These are phyloP conservation scores for Crenuchus spilurus DNA, from an alignment of 2,797 vertebrate species.

Conservation along the genomic window DNA sequence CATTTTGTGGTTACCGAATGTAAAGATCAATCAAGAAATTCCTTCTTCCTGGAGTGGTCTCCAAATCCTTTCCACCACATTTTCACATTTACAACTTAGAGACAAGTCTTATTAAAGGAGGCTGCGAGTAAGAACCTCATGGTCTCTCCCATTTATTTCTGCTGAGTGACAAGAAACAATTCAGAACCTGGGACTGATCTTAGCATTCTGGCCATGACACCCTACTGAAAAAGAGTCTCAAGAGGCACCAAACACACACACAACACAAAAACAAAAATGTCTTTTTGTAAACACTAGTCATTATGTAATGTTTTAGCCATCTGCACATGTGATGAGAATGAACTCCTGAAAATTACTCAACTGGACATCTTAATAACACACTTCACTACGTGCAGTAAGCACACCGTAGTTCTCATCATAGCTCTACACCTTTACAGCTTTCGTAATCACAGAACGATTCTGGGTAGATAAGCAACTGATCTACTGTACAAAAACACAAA, in stretches of 20 bases:
- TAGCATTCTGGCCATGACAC: background rate
- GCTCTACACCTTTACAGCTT: no score
- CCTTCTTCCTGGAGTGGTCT: background rate
- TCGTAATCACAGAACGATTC: background rate
- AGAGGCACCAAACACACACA: no score
- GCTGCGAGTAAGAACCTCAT: background rate
- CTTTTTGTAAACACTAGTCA: no score
- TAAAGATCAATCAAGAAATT: background rate
- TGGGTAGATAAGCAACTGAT: background rate
- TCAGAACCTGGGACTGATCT: background rate
- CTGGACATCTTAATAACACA: no score
- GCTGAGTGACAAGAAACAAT: background rate
- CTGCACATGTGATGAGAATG: no score
- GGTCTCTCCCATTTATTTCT: constrained; percentile 4
- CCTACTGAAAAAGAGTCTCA: no score
- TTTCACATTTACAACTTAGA: constrained; percentile 11
- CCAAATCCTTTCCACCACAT: background rate
- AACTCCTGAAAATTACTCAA: no score
- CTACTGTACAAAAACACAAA: background rate
- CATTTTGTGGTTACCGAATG: background rate
- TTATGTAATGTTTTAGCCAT: no score
- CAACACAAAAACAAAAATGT: no score
- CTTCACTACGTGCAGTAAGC: background rate
- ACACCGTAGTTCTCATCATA: background rate
- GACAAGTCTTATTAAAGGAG: background rate